Evolutionary conservation across 2,888 invertebrate genomes (phyloP).

Genomic region (Apamea epomidion): DNA sequence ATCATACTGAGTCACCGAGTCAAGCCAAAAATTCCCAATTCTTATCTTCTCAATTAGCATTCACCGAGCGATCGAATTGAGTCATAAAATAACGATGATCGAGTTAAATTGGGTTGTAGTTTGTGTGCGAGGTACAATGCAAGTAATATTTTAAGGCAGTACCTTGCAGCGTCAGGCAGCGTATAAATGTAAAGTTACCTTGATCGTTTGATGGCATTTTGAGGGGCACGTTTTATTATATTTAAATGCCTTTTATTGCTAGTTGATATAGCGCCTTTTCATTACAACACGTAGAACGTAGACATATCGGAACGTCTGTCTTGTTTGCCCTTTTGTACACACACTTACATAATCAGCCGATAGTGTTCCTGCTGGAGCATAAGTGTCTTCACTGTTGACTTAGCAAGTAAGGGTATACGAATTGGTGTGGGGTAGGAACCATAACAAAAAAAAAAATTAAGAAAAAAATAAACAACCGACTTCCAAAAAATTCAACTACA

Average conservation of each 20-base stretch:
- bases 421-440: too few relatives aligned
- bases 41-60: constrained; percentile 46
- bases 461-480: too few relatives aligned
- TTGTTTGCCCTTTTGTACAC: background rate
- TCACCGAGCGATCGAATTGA: constrained; percentile 43
- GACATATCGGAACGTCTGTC: background rate
- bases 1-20: constrained; percentile 47
- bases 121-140: constrained; percentile 37
- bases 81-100: constrained; percentile 59
- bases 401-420: too few relatives aligned
- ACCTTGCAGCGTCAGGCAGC: constrained; percentile 38
- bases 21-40: constrained; percentile 36
- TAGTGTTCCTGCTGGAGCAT: background rate
- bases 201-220: constrained; percentile 36
- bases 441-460: too few relatives aligned
- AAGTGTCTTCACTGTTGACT: background rate
- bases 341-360: background rate
- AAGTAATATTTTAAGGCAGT: constrained; percentile 35
- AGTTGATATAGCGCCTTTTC: constrained; percentile 6
- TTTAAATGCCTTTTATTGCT: constrained; percentile 9
- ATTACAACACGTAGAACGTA: constrained; percentile 18
- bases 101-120: constrained; percentile 48
- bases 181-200: constrained; percentile 50
- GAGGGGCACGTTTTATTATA: constrained; percentile 29
- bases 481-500: too few relatives aligned